Evolutionary conservation across 2,113 vertebrate genomes (phyloP).

Genomic region (Tyto alba): DNA sequence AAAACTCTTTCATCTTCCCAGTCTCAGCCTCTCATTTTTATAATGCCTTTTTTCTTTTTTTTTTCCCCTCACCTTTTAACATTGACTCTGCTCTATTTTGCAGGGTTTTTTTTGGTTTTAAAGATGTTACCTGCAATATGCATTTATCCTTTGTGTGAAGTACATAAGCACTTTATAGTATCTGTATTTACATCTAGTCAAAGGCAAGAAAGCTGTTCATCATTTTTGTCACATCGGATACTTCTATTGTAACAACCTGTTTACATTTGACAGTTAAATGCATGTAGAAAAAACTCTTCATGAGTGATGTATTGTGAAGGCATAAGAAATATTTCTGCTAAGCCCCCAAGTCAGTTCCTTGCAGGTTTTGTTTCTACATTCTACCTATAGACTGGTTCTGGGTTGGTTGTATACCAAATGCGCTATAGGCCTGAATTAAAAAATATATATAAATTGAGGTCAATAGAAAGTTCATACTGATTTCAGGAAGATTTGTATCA

Average conservation of each 20-base stretch:
- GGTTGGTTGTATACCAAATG: not conserved
- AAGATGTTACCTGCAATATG: not conserved
- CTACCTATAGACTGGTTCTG: not conserved
- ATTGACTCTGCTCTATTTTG: not conserved
- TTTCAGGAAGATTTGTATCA: not conserved
- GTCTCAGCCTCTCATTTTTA: not conserved
- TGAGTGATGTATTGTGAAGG: not conserved
- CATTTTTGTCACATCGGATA: not conserved
- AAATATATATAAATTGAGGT: not conserved
- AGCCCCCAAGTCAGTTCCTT: not conserved
- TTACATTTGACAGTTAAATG: not conserved
- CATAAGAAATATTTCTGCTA: not conserved
- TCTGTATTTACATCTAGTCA: not conserved
- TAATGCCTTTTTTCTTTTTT: not conserved
- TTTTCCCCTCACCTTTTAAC: not conserved
- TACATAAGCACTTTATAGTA: not conserved
- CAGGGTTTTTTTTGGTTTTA: not conserved
- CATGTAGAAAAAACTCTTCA: not conserved
- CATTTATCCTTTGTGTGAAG: not conserved
- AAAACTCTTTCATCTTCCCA: not conserved
- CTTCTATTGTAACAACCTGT: not conserved
- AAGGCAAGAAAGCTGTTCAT: not conserved
- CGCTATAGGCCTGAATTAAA: not conserved
- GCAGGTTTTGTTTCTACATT: not conserved
- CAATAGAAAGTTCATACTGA: not conserved